A percentile compares a stretch with the other conserved stretches of the same genome.
Evolutionary conservation across 2,113 vertebrate genomes (phyloP).

Genomic region (Eira barbara): DNA sequence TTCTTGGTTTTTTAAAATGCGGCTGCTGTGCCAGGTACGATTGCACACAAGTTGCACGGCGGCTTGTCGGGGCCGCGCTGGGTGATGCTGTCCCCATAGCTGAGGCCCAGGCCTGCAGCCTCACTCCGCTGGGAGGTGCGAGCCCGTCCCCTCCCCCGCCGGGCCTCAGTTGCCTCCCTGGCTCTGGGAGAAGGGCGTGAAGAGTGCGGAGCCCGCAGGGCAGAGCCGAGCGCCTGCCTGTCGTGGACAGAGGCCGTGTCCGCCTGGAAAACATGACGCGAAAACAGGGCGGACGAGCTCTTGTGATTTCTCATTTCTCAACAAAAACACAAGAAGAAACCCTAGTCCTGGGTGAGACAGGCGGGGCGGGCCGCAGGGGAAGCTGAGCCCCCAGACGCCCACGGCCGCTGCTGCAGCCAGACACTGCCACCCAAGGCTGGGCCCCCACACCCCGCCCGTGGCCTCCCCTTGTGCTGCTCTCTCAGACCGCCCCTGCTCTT

Average conservation of each 20-base stretch:
- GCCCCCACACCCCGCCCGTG: neutral
- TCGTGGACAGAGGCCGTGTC: neutral
- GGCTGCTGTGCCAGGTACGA: neutral
- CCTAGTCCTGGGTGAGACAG: neutral
- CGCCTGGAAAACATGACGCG: rapidly evolving
- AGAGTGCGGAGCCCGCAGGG: rapidly evolving
- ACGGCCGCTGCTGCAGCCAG: neutral
- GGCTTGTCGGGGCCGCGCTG: rapidly evolving
- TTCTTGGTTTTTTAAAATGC: neutral
- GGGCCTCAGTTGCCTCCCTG: neutral
- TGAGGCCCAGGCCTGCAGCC: neutral
- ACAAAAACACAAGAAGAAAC: neutral
- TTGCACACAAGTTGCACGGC: rapidly evolving
- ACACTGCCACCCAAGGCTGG: neutral
- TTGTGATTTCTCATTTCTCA: neutral
- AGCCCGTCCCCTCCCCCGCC: neutral
- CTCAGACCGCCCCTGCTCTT: neutral
- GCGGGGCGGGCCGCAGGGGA: neutral
- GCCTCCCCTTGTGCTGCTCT: rapidly evolving
- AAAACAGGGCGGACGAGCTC: neutral
- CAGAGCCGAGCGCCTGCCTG: neutral
- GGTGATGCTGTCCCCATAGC: neutral
- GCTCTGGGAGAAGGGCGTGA: neutral
- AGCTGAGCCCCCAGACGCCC: neutral
- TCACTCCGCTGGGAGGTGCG: neutral